phyloP scores from a whole-genome alignment of 2,888 invertebrate species.

The Caenorhabditis wallacei region DNA sequence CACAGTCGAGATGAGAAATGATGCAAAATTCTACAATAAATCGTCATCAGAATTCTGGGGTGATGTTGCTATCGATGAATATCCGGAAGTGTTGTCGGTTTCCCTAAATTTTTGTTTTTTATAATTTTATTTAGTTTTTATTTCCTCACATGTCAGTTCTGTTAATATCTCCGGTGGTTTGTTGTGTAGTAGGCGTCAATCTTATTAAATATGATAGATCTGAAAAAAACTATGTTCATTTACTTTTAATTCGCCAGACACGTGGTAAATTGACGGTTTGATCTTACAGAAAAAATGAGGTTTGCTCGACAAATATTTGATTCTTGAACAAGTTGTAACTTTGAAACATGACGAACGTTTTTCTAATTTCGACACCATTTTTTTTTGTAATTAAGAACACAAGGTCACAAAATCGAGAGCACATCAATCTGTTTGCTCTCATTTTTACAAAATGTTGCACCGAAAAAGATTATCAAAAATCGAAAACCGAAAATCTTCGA shows the following conservation, averaged over 20 bases:
- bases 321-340: constrained; percentile 46
- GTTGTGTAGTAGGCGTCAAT: constrained; percentile 30
- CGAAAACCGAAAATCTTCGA: not conserved
- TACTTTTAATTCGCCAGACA: constrained; percentile 20
- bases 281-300: constrained; percentile 23
- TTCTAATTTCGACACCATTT: constrained; percentile 2
- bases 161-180: constrained; percentile 25
- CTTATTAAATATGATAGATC: constrained; percentile 4
- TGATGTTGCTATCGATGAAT: constrained; percentile 43
- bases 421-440: not conserved
- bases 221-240: constrained; percentile 13
- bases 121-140: not conserved
- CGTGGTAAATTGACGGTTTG: constrained; percentile 55
- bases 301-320: constrained; percentile 57
- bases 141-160: constrained; percentile 37
- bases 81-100: constrained; percentile 36
- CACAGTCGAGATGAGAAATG: not conserved
- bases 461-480: not conserved
- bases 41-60: constrained; percentile 37
- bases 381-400: not conserved
- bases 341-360: constrained; percentile 39
- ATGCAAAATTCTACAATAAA: constrained; percentile 14
- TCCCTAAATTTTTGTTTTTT: constrained; percentile 8
- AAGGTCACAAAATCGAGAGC: constrained; percentile 26
- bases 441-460: not conserved